Base-by-base conservation (phyloP, 2,888 invertebrate genomes). In the Periphyllus acericola region DNA sequence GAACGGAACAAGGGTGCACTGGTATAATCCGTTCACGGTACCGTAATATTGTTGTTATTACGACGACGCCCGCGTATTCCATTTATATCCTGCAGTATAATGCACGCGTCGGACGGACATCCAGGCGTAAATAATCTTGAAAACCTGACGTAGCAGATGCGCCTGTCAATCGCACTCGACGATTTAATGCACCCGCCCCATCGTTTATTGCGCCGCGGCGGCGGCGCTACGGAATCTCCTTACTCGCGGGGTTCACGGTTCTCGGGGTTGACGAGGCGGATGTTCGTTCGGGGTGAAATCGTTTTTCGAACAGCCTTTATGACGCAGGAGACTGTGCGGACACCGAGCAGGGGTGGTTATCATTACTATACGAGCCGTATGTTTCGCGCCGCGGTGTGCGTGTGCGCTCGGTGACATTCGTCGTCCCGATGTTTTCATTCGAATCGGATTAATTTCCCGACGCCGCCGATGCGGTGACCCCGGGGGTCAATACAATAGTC, bases 381-480 rank as follows among this genome's bases (percentile, higher is more conserved):
- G 66, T 5, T 66, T 25, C n/a, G n/a, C 66, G 14, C n/a, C 9
- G 19, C 29, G 17, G 72, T 52, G n/a, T 29, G 29, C 25, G 52
- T 11, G 72, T 36, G 83, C 36, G 34, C 21, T 34, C 17, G 32
- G 52, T 66, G 76, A 76, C 84, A 66, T 84, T 40, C 75, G 66
- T 32, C 76, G 17, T 83, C 25, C 32, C 40, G 66, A 84, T 76
- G 84, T 84, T 76, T 84, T 76, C 76, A 68, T 76, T 74, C 25
- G 87, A 87, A 81, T 87, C 29, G 80, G 74, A 87, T 87, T 87
- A 87, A 79, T 80, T 87, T 80, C 86, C 80, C 29, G 72, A 29
- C 79, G 25, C n/a, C n/a, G 9, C 21, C 21, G 60, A 0, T 11
- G 3, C 29, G 3, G 0, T n/a, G 19, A 52, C 40, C 0, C 8